A percentile compares a stretch with the other conserved stretches of the same genome.
Conservation (phyloP, 2,113 vertebrate genomes). For the Perca schrenkii region DNA sequence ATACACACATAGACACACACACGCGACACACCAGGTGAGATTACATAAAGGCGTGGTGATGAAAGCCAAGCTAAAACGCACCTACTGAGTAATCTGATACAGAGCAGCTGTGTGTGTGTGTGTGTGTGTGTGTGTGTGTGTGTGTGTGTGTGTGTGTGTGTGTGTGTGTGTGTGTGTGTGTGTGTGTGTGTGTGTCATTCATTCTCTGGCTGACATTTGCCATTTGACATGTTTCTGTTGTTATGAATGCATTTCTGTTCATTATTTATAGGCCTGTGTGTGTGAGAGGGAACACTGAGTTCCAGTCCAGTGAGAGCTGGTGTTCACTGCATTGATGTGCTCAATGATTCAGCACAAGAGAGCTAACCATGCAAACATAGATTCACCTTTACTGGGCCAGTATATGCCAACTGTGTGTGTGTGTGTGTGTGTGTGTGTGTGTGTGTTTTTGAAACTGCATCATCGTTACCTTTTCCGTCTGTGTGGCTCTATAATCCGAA, state of each 20-base stretch:
- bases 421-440: constrained; percentile 22
- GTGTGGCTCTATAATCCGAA: constrained; percentile 78
- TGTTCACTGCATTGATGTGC: constrained; percentile 61
- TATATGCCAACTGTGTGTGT: not conserved
- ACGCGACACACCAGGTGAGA: constrained; percentile 63
- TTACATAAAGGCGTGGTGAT: constrained; percentile 71
- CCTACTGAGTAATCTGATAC: constrained; percentile 72
- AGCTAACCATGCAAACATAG: constrained; percentile 60
- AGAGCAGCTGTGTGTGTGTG: constrained; percentile 43
- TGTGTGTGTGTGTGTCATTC: not conserved
- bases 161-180: constrained; percentile 2
- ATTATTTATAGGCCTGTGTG: constrained; percentile 66
- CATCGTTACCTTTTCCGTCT: constrained; percentile 80
- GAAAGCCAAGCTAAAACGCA: constrained; percentile 67
- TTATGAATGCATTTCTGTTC: constrained; percentile 66
- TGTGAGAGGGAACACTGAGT: constrained; percentile 30
- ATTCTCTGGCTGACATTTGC: constrained; percentile 17
- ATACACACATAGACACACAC: constrained; percentile 6
- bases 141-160: not conserved
- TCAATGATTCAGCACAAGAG: constrained; percentile 74
- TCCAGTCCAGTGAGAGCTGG: constrained; percentile 56
- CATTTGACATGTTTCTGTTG: constrained; percentile 45
- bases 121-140: constrained; percentile 11
- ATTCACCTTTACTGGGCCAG: constrained; percentile 37
- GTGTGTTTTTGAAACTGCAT: constrained; percentile 33